phyloP scores from a whole-genome alignment of 2,888 invertebrate species.

The Laspeyria flexula region DNA sequence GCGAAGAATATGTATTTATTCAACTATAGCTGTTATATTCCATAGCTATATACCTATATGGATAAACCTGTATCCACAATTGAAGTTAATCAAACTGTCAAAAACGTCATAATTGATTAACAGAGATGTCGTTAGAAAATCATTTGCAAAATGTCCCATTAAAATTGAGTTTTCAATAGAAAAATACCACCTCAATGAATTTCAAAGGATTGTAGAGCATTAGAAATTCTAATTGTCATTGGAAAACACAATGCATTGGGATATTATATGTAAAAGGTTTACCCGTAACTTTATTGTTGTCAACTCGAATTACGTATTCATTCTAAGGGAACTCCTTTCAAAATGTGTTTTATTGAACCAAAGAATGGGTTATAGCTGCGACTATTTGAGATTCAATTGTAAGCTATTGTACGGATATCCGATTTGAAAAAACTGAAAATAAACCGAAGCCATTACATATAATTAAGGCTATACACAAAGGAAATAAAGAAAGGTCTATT shows the following conservation, averaged over 20 bases:
- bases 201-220: slow-evolving; percentile 25
- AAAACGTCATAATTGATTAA: slow-evolving; percentile 18
- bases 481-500: too few species aligned
- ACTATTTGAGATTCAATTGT: neutral
- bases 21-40: neutral
- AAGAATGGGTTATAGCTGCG: neutral
- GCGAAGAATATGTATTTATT: neutral
- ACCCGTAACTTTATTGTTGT: slow-evolving; percentile 9
- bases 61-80: slow-evolving; percentile 1
- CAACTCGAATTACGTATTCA: slow-evolving; percentile 8
- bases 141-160: slow-evolving; percentile 14
- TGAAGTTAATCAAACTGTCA: slow-evolving; percentile 16
- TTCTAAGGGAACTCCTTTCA: neutral
- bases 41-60: neutral
- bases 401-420: neutral
- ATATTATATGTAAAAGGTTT: slow-evolving; percentile 16
- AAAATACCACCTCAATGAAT: slow-evolving; percentile 21
- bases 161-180: slow-evolving; percentile 17
- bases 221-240: slow-evolving; percentile 15
- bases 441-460: too few species aligned
- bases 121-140: slow-evolving; percentile 20
- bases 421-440: neutral
- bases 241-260: slow-evolving; percentile 21
- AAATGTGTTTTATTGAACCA: slow-evolving; percentile 1
- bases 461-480: too few species aligned